Base-by-base conservation (phyloP, 2,113 vertebrate species). In the Eidolon helvum region DNA sequence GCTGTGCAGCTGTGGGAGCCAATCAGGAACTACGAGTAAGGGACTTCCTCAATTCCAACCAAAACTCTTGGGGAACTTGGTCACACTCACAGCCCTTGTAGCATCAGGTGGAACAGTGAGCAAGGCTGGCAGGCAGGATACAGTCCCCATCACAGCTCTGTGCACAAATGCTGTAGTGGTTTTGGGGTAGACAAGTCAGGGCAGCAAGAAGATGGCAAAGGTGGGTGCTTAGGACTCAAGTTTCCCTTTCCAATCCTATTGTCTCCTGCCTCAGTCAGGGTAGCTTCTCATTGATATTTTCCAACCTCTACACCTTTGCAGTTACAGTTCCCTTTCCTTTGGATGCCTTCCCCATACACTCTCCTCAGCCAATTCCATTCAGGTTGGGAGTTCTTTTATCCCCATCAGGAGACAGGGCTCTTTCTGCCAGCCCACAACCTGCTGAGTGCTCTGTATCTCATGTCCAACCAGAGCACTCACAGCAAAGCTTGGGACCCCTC, bases 61-160 rank as follows among this genome's bases (percentile, higher is more conserved):
- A 48, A 90, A 69, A 90, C 68, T 55, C 6, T 24, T 66, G 30
- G 9, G 3, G 55, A 61, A 75, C 24, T 10, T 74, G 69, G 30
- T 98, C 97, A 91, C 98, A 99, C 50, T 98, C 97, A 90, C 98
- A 99, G 83, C 98, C 98, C 96, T 99, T 98, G 90, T 98, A 98
- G 87, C 98, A 98, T 38, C 14, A 7, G 4, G 87, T 22, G 11
- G 63, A 86, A 55, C 82, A 97, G 45, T 71, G 57, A 97, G 97
- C 48, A 6, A 30, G 87, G 50, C 59, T 30, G 4, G 68, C 35
- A 72, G 94, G 63, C 77, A 97, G 97, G 83, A 97, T 96, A 95
- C 98, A 98, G 65, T 95, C 96, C 63, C 92, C 94, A 30, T 45
- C 83, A 84, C 98, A 98, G 61, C 97, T 98, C 80, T 95, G 88